Evolutionary conservation across 2,888 invertebrate species (phyloP).

Genomic region (Ophion slaviceki): DNA sequence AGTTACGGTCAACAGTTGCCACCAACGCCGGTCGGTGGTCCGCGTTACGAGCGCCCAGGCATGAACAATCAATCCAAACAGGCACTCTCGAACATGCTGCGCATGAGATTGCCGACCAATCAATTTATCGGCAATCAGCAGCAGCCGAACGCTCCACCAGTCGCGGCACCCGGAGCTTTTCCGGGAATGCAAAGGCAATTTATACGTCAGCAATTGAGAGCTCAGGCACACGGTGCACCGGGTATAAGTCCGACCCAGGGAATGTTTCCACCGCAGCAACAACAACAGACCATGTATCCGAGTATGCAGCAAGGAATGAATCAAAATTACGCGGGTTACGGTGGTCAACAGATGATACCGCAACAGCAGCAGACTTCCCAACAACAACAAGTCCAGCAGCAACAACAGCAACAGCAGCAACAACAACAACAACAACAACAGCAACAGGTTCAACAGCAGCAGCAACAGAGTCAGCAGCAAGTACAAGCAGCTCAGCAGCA

Average conservation of each 20-base stretch:
- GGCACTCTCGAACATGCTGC: constrained; percentile 93
- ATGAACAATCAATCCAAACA: constrained; percentile 91
- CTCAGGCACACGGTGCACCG: constrained; percentile 81
- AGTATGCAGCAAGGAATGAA: constrained; percentile 84
- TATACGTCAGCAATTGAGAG: constrained; percentile 81
- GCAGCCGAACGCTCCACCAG: constrained; percentile 76
- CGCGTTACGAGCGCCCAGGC: constrained; percentile 83
- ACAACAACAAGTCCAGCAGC: constrained; percentile 80
- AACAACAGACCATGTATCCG: constrained; percentile 76
- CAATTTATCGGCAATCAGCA: constrained; percentile 83
- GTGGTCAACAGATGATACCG: constrained; percentile 84
- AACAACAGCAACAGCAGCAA: constrained; percentile 73
- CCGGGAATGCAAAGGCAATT: constrained; percentile 83
- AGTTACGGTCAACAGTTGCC: constrained; percentile 85
- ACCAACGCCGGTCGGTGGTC: constrained; percentile 78
- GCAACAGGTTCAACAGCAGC: constrained; percentile 82
- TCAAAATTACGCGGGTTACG: constrained; percentile 88
- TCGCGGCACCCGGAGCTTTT: constrained; percentile 79
- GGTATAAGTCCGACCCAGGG: constrained; percentile 83
- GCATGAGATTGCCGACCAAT: constrained; percentile 89
- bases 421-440: constrained; percentile 84
- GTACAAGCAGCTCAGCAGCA: constrained; percentile 81
- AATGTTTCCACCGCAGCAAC: constrained; percentile 84
- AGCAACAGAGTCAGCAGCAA: constrained; percentile 84
- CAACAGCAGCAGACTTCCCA: constrained; percentile 75